Evolutionary conservation across 2,888 invertebrate species (phyloP).

Genomic region (Ganaspis brasiliensis): DNA sequence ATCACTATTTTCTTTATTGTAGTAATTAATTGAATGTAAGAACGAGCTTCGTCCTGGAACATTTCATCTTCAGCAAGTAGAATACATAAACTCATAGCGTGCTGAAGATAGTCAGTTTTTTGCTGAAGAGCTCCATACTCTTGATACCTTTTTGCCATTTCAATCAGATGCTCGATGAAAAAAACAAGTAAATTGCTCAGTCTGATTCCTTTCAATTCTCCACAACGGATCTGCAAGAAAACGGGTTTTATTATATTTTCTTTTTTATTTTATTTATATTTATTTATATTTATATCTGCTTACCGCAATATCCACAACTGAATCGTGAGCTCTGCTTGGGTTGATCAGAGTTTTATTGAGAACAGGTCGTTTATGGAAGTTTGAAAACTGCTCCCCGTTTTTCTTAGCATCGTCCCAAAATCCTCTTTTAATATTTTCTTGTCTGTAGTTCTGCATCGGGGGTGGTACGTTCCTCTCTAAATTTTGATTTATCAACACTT

Average conservation of each 20-base stretch:
- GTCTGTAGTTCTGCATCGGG: conserved; percentile 39
- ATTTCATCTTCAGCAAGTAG: conserved; percentile 84
- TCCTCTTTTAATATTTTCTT: conserved; percentile 40
- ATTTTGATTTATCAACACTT: conserved; percentile 74
- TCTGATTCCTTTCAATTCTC: conserved; percentile 83
- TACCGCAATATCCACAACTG: conserved; percentile 76
- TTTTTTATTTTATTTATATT: not conserved
- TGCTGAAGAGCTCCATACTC: conserved; percentile 84
- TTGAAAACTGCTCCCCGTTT: conserved; percentile 54
- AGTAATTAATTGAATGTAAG: conserved; percentile 83
- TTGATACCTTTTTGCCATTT: conserved; percentile 86
- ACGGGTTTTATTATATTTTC: conserved; percentile 26
- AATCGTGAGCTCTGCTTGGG: conserved; percentile 68
- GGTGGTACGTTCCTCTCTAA: not conserved
- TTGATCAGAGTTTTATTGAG: conserved; percentile 69
- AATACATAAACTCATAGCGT: conserved; percentile 85
- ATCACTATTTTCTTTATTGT: conserved; percentile 57
- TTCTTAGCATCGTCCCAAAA: conserved; percentile 69
- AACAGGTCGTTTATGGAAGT: conserved; percentile 53
- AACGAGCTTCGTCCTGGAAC: conserved; percentile 82
- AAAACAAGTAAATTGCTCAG: conserved; percentile 86
- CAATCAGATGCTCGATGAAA: conserved; percentile 87
- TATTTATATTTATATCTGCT: conserved; percentile 50
- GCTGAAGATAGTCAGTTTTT: conserved; percentile 86
- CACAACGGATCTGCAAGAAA: conserved; percentile 75